Percentiles rank a stretch among this genome's conserved stretches.
Evolutionary conservation across 2,888 invertebrate genomes (phyloP).

Genomic region (Volucella zonaria): DNA sequence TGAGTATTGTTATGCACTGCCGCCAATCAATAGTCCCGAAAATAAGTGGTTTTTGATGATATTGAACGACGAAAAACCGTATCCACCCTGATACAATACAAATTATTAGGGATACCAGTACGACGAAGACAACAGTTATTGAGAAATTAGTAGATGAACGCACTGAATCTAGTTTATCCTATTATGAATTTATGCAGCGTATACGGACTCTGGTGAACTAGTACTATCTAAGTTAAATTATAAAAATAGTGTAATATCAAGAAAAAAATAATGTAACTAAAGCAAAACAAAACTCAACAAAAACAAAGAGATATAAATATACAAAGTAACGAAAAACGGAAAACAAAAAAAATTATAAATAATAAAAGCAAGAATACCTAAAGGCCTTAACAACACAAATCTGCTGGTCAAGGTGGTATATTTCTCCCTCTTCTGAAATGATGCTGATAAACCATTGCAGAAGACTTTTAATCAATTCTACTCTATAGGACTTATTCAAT

Average conservation of each 20-base stretch:
- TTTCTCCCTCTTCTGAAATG: no score
- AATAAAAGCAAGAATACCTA: not conserved
- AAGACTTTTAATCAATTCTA: no score
- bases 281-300: slow-evolving; percentile 41
- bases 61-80: slow-evolving; percentile 93
- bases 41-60: slow-evolving; percentile 91
- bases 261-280: slow-evolving; percentile 50
- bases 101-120: slow-evolving; percentile 86
- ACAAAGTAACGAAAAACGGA: slow-evolving; percentile 1
- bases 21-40: slow-evolving; percentile 89
- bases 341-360: slow-evolving; percentile 24
- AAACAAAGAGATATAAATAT: slow-evolving; percentile 25
- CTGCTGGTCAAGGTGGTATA: no score
- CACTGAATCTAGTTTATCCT: slow-evolving; percentile 95
- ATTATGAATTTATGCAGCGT: slow-evolving; percentile 99
- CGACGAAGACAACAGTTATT: slow-evolving; percentile 84
- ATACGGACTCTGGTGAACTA: slow-evolving; percentile 95
- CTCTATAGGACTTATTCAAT: no score
- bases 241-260: slow-evolving; percentile 68
- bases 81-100: slow-evolving; percentile 89
- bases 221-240: slow-evolving; percentile 79
- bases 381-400: no score
- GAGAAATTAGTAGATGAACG: slow-evolving; percentile 97
- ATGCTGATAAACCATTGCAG: no score
- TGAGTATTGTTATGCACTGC: slow-evolving; percentile 91